These are phyloP conservation scores for Drosophila elegans DNA, from an alignment of 1,140 invertebrate genomes.

Conservation along the genomic window DNA sequence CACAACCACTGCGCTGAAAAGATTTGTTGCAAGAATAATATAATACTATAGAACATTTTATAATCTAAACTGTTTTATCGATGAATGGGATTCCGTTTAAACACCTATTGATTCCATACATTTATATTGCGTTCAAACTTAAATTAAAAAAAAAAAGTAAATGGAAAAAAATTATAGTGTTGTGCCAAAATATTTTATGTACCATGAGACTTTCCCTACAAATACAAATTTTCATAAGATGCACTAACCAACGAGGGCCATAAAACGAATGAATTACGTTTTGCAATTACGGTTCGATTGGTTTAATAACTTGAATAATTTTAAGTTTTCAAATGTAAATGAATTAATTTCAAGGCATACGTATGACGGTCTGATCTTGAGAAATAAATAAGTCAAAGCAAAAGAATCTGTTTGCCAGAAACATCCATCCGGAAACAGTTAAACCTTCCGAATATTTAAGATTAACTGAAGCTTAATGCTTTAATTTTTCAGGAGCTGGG, in stretches of 20 bases:
- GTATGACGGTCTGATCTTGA: slow-evolving; percentile 92
- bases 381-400: background rate
- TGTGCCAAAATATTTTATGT: slow-evolving; percentile 42
- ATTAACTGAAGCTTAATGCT: slow-evolving; percentile 64
- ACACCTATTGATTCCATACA: slow-evolving; percentile 96
- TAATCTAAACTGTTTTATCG: slow-evolving; percentile 89
- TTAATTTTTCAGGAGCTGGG: slow-evolving; percentile 14
- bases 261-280: slow-evolving; percentile 92
- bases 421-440: slow-evolving; percentile 63
- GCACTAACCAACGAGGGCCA: slow-evolving; percentile 86
- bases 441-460: slow-evolving; percentile 60
- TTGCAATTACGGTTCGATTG: slow-evolving; percentile 91
- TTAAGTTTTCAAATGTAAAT: slow-evolving; percentile 87
- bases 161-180: too few relatives aligned
- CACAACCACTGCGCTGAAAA: too few relatives aligned
- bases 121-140: slow-evolving; percentile 94
- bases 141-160: slow-evolving; percentile 45
- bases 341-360: slow-evolving; percentile 89
- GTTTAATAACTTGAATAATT: slow-evolving; percentile 92
- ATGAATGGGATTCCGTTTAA: slow-evolving; percentile 88
- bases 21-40: too few relatives aligned
- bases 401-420: slow-evolving; percentile 60
- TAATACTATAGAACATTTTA: slow-evolving; percentile 73
- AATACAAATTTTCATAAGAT: slow-evolving; percentile 89
- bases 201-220: slow-evolving; percentile 92